These are phyloP conservation scores for Datnioides undecimradiatus DNA, from an alignment of 2,113 vertebrate species.

Conservation along the genomic window DNA sequence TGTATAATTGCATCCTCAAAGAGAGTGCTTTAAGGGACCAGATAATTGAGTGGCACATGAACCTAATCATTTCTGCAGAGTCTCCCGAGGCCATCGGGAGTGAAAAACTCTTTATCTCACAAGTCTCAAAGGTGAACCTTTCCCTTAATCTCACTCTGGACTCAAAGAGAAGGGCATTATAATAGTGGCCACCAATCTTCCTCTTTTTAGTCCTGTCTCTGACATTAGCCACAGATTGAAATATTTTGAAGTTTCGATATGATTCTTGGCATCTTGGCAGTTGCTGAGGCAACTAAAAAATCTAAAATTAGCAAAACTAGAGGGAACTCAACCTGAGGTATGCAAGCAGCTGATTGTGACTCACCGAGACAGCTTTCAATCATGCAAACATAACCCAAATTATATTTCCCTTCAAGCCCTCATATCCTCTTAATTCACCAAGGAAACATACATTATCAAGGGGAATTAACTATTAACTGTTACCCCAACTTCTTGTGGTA, in stretches of 20 bases:
- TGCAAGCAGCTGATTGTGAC: constrained; percentile 22
- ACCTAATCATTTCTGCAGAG: constrained; percentile 71
- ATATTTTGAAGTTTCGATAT: constrained; percentile 34
- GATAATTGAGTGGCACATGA: constrained; percentile 80
- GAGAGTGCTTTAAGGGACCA: constrained; percentile 71
- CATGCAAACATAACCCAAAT: neutral
- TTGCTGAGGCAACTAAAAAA: constrained; percentile 18
- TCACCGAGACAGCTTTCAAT: constrained; percentile 27
- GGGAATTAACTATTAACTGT: neutral
- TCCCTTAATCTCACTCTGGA: constrained; percentile 66
- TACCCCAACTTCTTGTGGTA: neutral
- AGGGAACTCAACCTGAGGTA: neutral
- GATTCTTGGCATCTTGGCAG: constrained; percentile 8
- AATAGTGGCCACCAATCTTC: constrained; percentile 39
- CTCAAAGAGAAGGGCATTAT: constrained; percentile 50
- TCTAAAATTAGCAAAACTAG: constrained; percentile 7
- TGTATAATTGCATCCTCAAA: constrained; percentile 76
- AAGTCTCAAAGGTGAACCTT: constrained; percentile 65
- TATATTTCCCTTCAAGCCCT: neutral
- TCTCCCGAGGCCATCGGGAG: constrained; percentile 62
- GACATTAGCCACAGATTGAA: constrained; percentile 18
- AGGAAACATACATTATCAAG: neutral
- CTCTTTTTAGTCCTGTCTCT: constrained; percentile 33
- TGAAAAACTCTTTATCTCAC: constrained; percentile 71
- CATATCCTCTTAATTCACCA: neutral